These are phyloP conservation scores for Dallia pectoralis DNA, from an alignment of 2,797 vertebrate genomes.

Conservation along the genomic window DNA sequence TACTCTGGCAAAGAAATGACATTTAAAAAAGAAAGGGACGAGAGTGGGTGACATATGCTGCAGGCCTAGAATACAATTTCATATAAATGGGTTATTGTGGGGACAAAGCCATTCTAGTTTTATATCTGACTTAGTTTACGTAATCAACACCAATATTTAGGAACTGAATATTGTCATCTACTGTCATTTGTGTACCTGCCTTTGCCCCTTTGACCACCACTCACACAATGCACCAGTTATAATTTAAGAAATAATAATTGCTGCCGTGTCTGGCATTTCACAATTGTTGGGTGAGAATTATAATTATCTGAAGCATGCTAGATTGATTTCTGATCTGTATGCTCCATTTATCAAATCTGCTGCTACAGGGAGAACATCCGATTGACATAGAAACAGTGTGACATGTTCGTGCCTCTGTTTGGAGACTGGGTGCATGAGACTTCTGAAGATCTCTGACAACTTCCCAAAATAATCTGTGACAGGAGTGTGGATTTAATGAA, in stretches of 20 bases:
- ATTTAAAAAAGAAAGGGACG: background rate
- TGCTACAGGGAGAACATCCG: background rate
- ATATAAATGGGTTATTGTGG: no score
- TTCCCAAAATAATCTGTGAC: background rate
- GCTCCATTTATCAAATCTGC: background rate
- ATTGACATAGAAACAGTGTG: background rate
- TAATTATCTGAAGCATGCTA: background rate
- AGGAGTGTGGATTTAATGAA: conserved; percentile 1
- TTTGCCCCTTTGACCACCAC: no score
- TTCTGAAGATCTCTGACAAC: background rate
- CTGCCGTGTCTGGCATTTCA: background rate
- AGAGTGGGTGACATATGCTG: background rate
- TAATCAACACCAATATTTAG: no score
- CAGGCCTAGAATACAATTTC: background rate
- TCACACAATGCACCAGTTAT: background rate
- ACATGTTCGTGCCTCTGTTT: background rate
- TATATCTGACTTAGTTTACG: no score
- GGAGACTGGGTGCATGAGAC: background rate
- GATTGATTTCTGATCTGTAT: background rate
- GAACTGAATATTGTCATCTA: no score
- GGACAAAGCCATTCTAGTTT: no score
- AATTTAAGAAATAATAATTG: background rate
- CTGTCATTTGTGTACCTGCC: no score
- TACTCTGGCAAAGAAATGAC: background rate
- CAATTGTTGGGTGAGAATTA: background rate